A percentile compares a stretch with the other conserved stretches of the same genome.
Evolutionary conservation across 2,888 invertebrate genomes (phyloP).

Genomic region (Arge pagana): DNA sequence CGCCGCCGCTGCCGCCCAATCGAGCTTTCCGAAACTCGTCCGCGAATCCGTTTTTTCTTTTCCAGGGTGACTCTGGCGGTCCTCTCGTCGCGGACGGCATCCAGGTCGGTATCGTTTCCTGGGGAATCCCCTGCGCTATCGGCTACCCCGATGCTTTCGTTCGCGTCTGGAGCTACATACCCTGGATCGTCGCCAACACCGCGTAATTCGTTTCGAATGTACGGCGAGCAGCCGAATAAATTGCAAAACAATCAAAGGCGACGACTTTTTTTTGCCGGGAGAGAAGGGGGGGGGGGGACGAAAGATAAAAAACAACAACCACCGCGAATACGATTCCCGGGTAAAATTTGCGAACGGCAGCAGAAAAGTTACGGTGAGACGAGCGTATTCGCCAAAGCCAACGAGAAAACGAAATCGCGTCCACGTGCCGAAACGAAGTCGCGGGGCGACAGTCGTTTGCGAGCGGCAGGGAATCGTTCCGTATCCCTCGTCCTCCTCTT

Average conservation of each 20-base stretch:
- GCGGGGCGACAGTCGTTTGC: too few species aligned
- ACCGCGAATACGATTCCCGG: too few species aligned
- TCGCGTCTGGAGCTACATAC: slow-evolving; percentile 36
- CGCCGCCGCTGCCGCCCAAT: too few species aligned
- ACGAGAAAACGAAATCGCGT: too few species aligned
- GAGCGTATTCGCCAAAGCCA: too few species aligned
- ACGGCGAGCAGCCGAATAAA: neutral
- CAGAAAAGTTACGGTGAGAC: too few species aligned
- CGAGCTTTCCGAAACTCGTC: too few species aligned
- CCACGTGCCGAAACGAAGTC: too few species aligned
- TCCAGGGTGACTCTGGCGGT: slow-evolving; percentile 4
- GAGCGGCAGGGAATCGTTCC: too few species aligned
- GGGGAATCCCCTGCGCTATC: slow-evolving; percentile 44
- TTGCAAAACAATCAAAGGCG: neutral
- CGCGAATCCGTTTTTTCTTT: too few species aligned
- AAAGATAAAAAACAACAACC: neutral
- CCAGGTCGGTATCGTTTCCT: slow-evolving; percentile 46
- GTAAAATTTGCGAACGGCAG: too few species aligned
- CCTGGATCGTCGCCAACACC: slow-evolving; percentile 35
- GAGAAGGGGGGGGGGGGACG: neutral
- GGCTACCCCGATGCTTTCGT: slow-evolving; percentile 46
- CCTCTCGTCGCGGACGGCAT: slow-evolving; percentile 12
- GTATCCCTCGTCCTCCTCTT: too few species aligned
- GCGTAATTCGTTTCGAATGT: neutral
- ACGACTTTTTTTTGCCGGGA: neutral